Evolutionary conservation across 2,888 invertebrate species (phyloP).

Genomic region (Drosophila yooni): DNA sequence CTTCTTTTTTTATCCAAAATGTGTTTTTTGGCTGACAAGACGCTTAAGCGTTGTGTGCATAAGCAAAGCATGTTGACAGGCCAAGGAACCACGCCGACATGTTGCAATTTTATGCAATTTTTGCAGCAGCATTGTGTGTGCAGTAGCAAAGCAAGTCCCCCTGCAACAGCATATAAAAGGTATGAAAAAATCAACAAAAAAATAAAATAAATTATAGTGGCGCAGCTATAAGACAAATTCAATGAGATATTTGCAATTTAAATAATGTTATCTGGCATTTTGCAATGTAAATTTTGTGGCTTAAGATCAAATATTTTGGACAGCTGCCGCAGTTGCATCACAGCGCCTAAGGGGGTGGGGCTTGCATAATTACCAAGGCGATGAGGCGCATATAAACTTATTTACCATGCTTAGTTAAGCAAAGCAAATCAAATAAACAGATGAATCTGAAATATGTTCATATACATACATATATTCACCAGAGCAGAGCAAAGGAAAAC

Average conservation of each 20-base stretch:
- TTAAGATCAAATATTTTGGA: conserved; percentile 56
- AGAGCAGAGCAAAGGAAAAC: no score
- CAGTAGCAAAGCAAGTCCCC: not conserved
- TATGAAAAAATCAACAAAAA: conserved; percentile 7
- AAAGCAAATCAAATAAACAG: not conserved
- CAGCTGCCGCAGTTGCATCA: conserved; percentile 66
- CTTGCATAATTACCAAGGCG: conserved; percentile 29
- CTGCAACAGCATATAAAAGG: conserved; percentile 25
- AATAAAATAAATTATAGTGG: conserved; percentile 71
- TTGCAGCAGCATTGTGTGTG: conserved; percentile 27
- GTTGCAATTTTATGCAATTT: conserved; percentile 72
- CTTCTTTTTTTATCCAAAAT: conserved; percentile 33
- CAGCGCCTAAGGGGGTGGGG: conserved; percentile 25
- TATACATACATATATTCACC: not conserved
- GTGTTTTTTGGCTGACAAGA: conserved; percentile 48
- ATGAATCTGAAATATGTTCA: not conserved
- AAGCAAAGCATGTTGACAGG: conserved; percentile 70
- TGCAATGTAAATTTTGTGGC: conserved; percentile 49
- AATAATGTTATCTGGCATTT: conserved; percentile 74
- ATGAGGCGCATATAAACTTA: conserved; percentile 22
- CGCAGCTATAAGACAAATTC: conserved; percentile 73
- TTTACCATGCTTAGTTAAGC: not conserved
- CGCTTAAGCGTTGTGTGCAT: conserved; percentile 39
- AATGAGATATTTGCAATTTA: conserved; percentile 76
- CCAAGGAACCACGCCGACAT: conserved; percentile 55